Conservation (phyloP, 2,797 vertebrate genomes). For the Halcyon leucocephala region DNA sequence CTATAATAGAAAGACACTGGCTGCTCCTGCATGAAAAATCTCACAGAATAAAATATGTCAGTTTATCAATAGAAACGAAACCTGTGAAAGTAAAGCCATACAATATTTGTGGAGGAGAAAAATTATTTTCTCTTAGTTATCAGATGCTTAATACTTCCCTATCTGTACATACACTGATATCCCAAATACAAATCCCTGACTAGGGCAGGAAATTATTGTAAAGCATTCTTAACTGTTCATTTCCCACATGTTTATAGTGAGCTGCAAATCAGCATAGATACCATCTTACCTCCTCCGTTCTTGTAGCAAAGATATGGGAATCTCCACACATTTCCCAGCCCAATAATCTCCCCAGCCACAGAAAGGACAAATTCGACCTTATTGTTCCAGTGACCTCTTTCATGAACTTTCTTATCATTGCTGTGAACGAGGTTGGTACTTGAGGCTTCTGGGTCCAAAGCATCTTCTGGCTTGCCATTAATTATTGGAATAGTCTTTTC, state of each 20-base stretch:
- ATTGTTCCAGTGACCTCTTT: conserved; percentile 98
- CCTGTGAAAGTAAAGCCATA: background rate
- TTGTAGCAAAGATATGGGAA: conserved; percentile 99
- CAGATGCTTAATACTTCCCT: background rate
- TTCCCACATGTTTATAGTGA: background rate
- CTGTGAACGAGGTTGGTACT: conserved; percentile 81
- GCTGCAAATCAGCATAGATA: background rate
- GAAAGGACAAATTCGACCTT: conserved; percentile 98
- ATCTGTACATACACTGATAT: background rate
- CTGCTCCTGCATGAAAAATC: background rate
- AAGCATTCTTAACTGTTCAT: background rate
- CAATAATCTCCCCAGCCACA: conserved; percentile 98
- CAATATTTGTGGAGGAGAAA: background rate
- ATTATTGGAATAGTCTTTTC: conserved; percentile 95
- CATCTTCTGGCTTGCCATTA: conserved; percentile 94
- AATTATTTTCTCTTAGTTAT: background rate
- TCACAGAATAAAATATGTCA: background rate
- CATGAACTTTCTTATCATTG: conserved; percentile 90
- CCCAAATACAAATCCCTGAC: background rate
- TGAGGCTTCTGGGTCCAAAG: conserved; percentile 88
- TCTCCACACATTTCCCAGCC: conserved; percentile 97
- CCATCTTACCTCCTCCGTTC: conserved; percentile 95
- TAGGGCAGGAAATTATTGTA: background rate
- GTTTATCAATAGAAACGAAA: background rate
- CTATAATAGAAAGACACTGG: background rate